Percentiles rank a stretch among this genome's conserved stretches.
These are phyloP conservation scores for Pithys albifrons DNA, from an alignment of 2,113 vertebrate species.

Conservation along the genomic window DNA sequence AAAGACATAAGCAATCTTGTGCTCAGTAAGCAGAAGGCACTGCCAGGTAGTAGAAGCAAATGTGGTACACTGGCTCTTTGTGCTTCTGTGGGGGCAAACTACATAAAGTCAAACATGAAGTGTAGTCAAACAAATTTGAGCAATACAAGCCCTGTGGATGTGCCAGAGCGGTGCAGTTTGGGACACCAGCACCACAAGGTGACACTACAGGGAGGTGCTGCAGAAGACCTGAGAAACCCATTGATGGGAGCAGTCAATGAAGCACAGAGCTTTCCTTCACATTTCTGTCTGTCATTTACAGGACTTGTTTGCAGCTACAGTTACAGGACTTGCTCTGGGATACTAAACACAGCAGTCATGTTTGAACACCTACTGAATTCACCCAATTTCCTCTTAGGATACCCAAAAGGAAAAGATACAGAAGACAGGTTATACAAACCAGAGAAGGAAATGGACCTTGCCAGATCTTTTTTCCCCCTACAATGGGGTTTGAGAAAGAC, in stretches of 20 bases:
- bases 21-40: not conserved
- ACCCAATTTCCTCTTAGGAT: not conserved
- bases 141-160: not conserved
- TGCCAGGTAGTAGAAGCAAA: not conserved
- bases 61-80: rapidly evolving
- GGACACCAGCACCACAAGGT: not conserved
- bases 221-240: not conserved
- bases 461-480: not conserved
- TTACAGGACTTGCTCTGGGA: not conserved
- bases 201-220: not conserved
- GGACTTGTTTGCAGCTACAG: not conserved
- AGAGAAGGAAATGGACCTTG: not conserved
- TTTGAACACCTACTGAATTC: not conserved
- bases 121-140: not conserved
- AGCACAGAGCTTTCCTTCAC: not conserved
- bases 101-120: not conserved
- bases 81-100: not conserved
- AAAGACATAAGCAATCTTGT: not conserved
- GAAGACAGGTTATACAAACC: not conserved
- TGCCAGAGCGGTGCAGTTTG: not conserved
- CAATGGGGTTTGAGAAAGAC: not conserved
- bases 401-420: not conserved
- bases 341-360: not conserved
- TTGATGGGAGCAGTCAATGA: not conserved
- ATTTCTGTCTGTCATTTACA: not conserved